Base-by-base conservation (phyloP, 2,113 vertebrate species). In the Gavia stellata region DNA sequence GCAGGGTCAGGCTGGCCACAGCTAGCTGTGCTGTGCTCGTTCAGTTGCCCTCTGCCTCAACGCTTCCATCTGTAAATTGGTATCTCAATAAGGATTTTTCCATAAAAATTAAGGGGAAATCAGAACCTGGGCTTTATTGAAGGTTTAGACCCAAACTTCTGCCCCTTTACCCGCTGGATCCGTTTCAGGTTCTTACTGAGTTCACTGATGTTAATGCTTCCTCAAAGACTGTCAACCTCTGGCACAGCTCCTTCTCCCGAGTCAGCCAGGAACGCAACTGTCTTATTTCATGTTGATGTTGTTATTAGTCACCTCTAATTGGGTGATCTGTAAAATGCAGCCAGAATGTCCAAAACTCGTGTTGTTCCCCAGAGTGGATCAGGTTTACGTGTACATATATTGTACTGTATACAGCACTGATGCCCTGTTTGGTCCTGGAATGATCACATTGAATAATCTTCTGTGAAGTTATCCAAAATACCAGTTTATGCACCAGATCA, bases 241-340 rank as follows among this genome's bases (percentile, higher is more conserved):
- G 79, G 73, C 71, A 58, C 17, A 23, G 47, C n/a, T 88, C 31
- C n/a, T 86, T n/a, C 45, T 81, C 53, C 0, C 0, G 44, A 61
- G 73, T 79, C 70, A 85, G 44, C 78, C 67, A 65, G 66, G 58
- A 86, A 88, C 31, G 72, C 2, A 8, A 55, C 71, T 77, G 79
- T 58, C 59, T 42, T 47, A 3, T 77, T 92, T 90, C 71, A 67
- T 3, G 1, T 42, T 58, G 55, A 49, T 94, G 58, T 66, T 93
- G 58, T 72, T 91, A 45, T 56, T 91, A 72, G 58, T 82, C 92
- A 70, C 38, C 29, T 90, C 67, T 88, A 78, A 85, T 70, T 70
- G 92, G 38, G 38, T 77, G 55, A 81, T 86, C 63, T 31, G 88
- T 77, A 86, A 59, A 83, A 82, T 31, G 42, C 63, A 86, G 38